Evolutionary conservation across 2,113 vertebrate species (phyloP).

Genomic region (Strix aluco): DNA sequence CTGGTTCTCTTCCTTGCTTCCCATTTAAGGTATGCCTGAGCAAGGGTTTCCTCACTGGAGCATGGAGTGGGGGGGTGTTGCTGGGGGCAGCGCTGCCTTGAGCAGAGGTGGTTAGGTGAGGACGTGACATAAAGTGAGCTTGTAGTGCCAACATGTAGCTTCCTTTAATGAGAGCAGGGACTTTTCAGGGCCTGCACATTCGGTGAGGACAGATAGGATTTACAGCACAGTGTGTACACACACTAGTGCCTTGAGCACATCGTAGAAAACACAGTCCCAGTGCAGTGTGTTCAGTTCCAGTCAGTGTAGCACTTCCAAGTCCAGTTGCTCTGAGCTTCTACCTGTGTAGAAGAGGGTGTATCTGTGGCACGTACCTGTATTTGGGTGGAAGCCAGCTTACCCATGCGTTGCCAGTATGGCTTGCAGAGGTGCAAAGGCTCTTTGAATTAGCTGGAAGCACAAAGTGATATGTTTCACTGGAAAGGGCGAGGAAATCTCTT

Average conservation of each 20-base stretch:
- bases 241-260: not conserved
- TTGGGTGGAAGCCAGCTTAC: slow-evolving; percentile 12
- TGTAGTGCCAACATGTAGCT: not conserved
- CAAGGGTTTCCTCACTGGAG: not conserved
- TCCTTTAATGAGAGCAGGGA: not conserved
- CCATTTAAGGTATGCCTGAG: not conserved
- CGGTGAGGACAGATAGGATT: rapidly evolving
- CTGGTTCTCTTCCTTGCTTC: not conserved
- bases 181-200: rapidly evolving
- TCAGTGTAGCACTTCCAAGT: not conserved
- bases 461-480: not conserved
- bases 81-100: not conserved
- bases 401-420: not conserved
- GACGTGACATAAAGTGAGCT: not conserved
- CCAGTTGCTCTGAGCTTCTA: not conserved
- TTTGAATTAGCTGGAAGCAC: not conserved
- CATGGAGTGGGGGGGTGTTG: rapidly evolving
- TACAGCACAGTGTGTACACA: not conserved
- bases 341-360: not conserved
- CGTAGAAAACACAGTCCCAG: not conserved
- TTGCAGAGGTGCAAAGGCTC: slow-evolving; percentile 14
- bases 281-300: not conserved
- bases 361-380: not conserved
- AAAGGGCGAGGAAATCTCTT: not conserved
- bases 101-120: not conserved